A percentile compares a stretch with the other conserved stretches of the same genome.
Evolutionary conservation across 2,797 vertebrate genomes (phyloP).

Genomic region (Calcarius lapponicus): DNA sequence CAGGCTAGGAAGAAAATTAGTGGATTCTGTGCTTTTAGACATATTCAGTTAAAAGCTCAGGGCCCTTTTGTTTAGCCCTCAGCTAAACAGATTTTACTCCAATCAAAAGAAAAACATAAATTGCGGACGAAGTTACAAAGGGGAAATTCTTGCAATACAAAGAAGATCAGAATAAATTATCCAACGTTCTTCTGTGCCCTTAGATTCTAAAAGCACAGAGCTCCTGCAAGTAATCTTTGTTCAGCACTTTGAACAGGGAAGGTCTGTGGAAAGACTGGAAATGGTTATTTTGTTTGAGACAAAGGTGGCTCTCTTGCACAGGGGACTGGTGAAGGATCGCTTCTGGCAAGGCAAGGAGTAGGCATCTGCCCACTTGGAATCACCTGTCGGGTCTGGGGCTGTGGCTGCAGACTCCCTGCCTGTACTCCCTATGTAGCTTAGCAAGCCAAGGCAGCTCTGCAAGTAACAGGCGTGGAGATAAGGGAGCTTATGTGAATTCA

Average conservation of each 20-base stretch:
- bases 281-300: neutral
- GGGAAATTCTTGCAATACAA: neutral
- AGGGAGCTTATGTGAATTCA: neutral
- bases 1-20: neutral
- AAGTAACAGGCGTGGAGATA: neutral
- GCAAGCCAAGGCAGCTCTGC: neutral
- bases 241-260: neutral
- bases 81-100: neutral
- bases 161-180: neutral
- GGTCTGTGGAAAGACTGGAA: neutral
- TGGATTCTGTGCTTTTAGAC: neutral
- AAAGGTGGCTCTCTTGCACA: neutral
- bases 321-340: neutral
- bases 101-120: neutral
- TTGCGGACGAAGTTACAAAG: neutral
- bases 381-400: neutral
- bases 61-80: neutral
- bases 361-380: neutral
- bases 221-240: neutral
- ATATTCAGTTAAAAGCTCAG: neutral
- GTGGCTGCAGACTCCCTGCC: neutral
- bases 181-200: neutral
- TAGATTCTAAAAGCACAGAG: neutral
- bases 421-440: neutral
- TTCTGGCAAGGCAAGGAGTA: neutral